Evolutionary conservation across 1,140 invertebrate genomes (phyloP).

Genomic region (Leptinotarsa defecta): DNA sequence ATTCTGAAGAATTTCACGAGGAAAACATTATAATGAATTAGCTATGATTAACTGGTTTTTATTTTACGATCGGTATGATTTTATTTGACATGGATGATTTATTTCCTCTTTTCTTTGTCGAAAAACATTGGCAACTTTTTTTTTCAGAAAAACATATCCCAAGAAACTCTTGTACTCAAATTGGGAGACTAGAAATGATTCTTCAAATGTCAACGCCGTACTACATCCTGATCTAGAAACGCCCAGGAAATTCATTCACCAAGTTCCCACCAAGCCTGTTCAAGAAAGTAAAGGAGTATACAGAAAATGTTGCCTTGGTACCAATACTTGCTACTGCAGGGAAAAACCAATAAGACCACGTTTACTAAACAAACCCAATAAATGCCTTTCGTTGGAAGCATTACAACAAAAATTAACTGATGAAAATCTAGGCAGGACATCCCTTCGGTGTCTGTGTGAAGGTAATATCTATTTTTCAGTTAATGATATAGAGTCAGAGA

Average conservation of each 20-base stretch:
- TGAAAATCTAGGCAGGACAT: background rate
- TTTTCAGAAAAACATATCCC: background rate
- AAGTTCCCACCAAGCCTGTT: conserved; percentile 7
- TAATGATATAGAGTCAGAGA: too few relatives aligned
- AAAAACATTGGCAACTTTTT: too few relatives aligned
- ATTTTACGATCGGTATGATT: too few relatives aligned
- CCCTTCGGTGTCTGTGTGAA: conserved; percentile 20
- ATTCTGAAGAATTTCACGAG: too few relatives aligned
- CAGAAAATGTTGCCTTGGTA: conserved; percentile 29
- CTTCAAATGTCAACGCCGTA: conserved; percentile 33
- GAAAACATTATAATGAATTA: too few relatives aligned
- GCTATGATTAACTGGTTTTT: too few relatives aligned
- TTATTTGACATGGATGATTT: too few relatives aligned
- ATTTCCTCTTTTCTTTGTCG: too few relatives aligned
- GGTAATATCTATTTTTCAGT: conserved; percentile 3
- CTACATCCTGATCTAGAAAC: conserved; percentile 32
- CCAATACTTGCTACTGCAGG: conserved; percentile 37
- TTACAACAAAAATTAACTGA: background rate
- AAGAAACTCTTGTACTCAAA: conserved; percentile 2
- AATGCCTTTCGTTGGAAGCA: conserved; percentile 26
- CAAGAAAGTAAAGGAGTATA: conserved; percentile 33
- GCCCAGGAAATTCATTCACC: conserved; percentile 13
- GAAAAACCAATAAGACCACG: conserved; percentile 33
- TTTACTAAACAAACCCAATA: conserved; percentile 30
- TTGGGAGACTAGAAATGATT: conserved; percentile 39